Percentiles rank a stretch among this genome's conserved stretches.
These are phyloP conservation scores for Naja naja DNA, from an alignment of 2,113 vertebrate species.

Conservation along the genomic window DNA sequence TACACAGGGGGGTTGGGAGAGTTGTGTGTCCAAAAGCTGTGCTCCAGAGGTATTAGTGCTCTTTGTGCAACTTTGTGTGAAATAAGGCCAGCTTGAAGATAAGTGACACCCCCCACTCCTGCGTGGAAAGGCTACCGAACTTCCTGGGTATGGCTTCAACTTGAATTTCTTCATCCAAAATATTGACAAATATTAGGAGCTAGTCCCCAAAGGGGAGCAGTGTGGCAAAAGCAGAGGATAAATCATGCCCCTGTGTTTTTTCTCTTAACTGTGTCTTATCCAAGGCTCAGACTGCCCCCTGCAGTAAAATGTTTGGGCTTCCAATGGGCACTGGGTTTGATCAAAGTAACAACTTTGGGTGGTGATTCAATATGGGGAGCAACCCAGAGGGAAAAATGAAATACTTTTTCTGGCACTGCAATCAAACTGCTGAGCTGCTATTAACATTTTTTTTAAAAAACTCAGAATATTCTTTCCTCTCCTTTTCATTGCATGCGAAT, in stretches of 20 bases:
- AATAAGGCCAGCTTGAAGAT: neutral
- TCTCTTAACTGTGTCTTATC: neutral
- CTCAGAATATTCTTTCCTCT: neutral
- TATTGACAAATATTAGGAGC: neutral
- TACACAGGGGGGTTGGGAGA: neutral
- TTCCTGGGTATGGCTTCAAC: no score
- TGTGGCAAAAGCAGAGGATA: neutral
- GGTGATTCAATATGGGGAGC: neutral
- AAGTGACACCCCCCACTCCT: neutral
- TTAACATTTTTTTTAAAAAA: neutral
- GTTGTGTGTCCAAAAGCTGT: neutral
- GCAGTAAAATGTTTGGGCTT: no score
- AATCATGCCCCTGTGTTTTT: neutral
- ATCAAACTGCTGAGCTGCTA: neutral
- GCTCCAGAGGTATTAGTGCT: neutral
- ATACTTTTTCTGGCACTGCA: neutral
- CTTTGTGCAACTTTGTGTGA: neutral
- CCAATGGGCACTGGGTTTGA: neutral
- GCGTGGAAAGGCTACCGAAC: neutral
- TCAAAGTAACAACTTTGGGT: neutral
- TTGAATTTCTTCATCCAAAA: neutral
- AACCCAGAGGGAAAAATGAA: no score
- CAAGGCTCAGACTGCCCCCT: neutral
- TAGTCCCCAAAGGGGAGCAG: neutral
- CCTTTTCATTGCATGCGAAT: neutral